phyloP scores from a whole-genome alignment of 2,797 vertebrate species.

The Petrocephalus sullivani region DNA sequence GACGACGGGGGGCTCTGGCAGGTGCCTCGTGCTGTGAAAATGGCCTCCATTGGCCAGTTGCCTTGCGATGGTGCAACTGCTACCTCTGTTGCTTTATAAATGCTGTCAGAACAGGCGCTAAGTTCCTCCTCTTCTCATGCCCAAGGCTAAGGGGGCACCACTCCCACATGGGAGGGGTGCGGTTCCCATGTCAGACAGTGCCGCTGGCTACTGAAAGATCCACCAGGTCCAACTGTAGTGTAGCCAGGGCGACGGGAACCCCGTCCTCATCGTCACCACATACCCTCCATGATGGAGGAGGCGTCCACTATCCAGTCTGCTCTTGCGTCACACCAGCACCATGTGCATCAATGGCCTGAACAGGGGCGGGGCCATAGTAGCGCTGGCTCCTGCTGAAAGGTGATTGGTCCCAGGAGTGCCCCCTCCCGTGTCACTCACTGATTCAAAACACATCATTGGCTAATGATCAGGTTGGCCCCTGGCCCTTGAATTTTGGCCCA shows the following conservation, averaged over 20 bases:
- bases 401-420: no score
- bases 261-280: slow-evolving; percentile 17
- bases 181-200: slow-evolving; percentile 33
- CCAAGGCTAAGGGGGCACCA: not conserved
- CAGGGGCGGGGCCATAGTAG: not conserved
- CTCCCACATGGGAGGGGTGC: not conserved
- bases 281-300: slow-evolving; percentile 12
- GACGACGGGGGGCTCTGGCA: not conserved
- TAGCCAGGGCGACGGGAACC: slow-evolving; percentile 31
- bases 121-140: not conserved
- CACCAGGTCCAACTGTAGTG: slow-evolving; percentile 35
- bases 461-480: not conserved
- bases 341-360: not conserved
- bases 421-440: not conserved
- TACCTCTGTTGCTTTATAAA: not conserved
- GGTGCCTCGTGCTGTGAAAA: not conserved
- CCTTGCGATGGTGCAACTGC: not conserved
- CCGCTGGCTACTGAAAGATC: slow-evolving; percentile 24
- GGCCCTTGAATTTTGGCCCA: not conserved
- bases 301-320: not conserved
- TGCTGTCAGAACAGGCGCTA: not conserved
- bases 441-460: not conserved
- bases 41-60: not conserved
- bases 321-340: not conserved
- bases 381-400: not conserved